Evolutionary conservation across 1,140 invertebrate species (phyloP), one percentile per base, ranked within the genome.

Genomic region (Drosophila albomicans): DNA sequence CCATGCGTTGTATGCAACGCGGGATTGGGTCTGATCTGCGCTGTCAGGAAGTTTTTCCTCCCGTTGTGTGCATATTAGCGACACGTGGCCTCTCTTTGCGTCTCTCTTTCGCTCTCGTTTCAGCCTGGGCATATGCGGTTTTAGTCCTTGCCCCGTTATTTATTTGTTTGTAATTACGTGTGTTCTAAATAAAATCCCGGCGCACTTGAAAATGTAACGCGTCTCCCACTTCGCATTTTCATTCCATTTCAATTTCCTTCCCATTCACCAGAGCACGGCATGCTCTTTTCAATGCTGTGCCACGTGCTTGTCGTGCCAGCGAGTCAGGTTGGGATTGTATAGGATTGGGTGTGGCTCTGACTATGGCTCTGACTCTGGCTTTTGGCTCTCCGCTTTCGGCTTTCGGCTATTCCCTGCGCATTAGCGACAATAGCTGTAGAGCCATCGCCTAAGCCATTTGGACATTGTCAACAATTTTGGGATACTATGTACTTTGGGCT

Each of bases 141-240:
- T 68, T 43, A n/a, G 59, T 46, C 16, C 15, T 35, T 45, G 67
- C 62, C 65, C 49, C 35, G 32, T 69, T 81, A 81, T 91, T 88
- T 84, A 91, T 91, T 91, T 91, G 82, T 88, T 91, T 91, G 88
- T 91, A 91, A 91, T 91, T 91, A 88, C 82, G 84, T 75, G 75
- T 87, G 82, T 73, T 88, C 78, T 62, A 79, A 82, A 86, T 77
- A 72, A 91, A 87, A 87, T 87, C 82, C 75, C 82, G 82, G 73
- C 84, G 80, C 64, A 87, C 85, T 87, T 80, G 85, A 88, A 68
- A 81, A 28, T 56, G 54, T 67, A 73, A 67, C 63, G 69, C 63
- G 62, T 41, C 5, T 20, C 46, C 48, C 61, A 71, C 13, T 35
- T 59, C 25, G 46, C 13, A 11, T 63, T 63, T 15, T 10, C 15